phyloP scores from a whole-genome alignment of 1,140 invertebrate species.

The Zaprionus capensis region DNA sequence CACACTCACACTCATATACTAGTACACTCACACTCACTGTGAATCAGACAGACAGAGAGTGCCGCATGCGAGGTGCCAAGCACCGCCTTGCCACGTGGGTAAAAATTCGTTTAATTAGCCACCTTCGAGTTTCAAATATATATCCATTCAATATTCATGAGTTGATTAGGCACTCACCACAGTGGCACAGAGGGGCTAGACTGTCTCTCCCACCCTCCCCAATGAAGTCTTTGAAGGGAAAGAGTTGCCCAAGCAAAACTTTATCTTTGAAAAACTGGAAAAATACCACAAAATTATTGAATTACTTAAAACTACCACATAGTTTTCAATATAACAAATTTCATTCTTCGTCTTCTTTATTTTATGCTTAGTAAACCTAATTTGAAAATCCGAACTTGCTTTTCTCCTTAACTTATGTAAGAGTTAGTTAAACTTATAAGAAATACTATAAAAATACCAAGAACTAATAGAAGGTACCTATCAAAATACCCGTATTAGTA shows the following conservation, averaged over 20 bases:
- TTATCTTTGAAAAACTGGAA: no score
- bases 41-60: neutral
- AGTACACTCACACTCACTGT: neutral
- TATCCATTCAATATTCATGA: slow-evolving; percentile 18
- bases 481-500: no score
- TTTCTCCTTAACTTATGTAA: no score
- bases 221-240: neutral
- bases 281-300: no score
- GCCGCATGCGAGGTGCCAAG: slow-evolving; percentile 17
- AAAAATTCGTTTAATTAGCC: slow-evolving; percentile 43
- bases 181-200: neutral
- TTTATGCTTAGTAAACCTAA: no score
- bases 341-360: no score
- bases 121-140: slow-evolving; percentile 3
- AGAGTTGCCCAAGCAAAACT: neutral
- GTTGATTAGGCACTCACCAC: slow-evolving; percentile 7
- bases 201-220: neutral
- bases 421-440: no score
- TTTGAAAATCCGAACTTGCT: no score
- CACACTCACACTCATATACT: neutral
- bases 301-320: no score
- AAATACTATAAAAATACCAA: neutral
- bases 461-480: no score
- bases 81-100: slow-evolving; percentile 21
- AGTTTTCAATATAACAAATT: no score